Percentiles rank a stretch among this genome's conserved stretches.
phyloP scores from a whole-genome alignment of 2,797 vertebrate species.

The Naso thynnoides region DNA sequence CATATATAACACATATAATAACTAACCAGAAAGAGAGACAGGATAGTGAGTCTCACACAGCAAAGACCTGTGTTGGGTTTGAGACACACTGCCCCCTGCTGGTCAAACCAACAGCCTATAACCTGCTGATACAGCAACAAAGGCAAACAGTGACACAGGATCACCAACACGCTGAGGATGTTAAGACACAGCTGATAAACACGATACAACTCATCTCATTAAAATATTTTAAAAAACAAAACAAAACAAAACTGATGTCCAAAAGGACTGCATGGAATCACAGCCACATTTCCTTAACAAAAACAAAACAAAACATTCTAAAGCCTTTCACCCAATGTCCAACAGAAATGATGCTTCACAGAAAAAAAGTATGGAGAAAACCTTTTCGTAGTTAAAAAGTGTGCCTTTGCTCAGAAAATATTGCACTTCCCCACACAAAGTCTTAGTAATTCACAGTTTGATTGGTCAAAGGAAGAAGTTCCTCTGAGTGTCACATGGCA shows the following conservation, averaged over 20 bases:
- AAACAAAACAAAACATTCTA: conserved; percentile 30
- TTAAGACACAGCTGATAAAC: conserved; percentile 29
- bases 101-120: conserved; percentile 65
- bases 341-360: conserved; percentile 26
- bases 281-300: conserved; percentile 26
- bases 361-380: conserved; percentile 18
- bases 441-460: conserved; percentile 80
- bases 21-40: conserved; percentile 19
- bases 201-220: background rate
- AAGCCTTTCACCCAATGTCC: conserved; percentile 25
- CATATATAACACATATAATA: conserved; percentile 27
- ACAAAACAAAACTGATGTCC: conserved; percentile 20
- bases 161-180: conserved; percentile 41
- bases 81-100: conserved; percentile 79
- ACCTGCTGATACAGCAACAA: conserved; percentile 82
- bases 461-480: conserved; percentile 71
- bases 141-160: conserved; percentile 42
- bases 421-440: conserved; percentile 80
- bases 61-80: conserved; percentile 39
- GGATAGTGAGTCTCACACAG: background rate
- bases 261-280: conserved; percentile 28
- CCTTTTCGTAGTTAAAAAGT: conserved; percentile 61
- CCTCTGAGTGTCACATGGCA: conserved; percentile 50
- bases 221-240: conserved; percentile 7
- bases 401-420: conserved; percentile 66